Evolutionary conservation across 2,113 vertebrate genomes (phyloP).

Genomic region (Mustela lutreola): DNA sequence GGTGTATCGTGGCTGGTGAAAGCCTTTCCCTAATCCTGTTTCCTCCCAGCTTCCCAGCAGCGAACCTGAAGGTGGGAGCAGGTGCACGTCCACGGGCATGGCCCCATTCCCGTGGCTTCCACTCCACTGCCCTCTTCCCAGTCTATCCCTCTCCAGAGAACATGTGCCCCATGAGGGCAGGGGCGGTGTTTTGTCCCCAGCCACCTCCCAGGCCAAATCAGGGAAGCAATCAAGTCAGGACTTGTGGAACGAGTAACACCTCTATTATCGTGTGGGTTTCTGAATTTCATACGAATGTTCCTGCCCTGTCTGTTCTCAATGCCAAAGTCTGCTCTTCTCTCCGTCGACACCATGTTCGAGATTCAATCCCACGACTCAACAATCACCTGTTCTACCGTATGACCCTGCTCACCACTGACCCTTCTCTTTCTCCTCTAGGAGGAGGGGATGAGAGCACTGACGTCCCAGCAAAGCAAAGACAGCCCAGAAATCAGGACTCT

Average conservation of each 20-base stretch:
- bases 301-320: neutral
- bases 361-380: neutral
- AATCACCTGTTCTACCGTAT: neutral
- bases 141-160: neutral
- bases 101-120: neutral
- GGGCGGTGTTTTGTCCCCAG: neutral
- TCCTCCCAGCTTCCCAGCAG: neutral
- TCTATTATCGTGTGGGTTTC: neutral
- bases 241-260: neutral
- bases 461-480: neutral
- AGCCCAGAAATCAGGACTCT: neutral
- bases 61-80: neutral
- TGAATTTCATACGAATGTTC: neutral
- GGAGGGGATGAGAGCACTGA: neutral
- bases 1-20: neutral
- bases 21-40: neutral
- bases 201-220: neutral
- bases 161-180: neutral
- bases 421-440: neutral
- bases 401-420: neutral
- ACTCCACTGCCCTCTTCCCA: too few species aligned
- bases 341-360: neutral
- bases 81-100: fast-evolving
- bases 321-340: neutral
- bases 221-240: neutral